Evolutionary conservation across 53 echinoderm and acorn worm species (phyloP).

Genomic region (Echinarachnius parma): DNA sequence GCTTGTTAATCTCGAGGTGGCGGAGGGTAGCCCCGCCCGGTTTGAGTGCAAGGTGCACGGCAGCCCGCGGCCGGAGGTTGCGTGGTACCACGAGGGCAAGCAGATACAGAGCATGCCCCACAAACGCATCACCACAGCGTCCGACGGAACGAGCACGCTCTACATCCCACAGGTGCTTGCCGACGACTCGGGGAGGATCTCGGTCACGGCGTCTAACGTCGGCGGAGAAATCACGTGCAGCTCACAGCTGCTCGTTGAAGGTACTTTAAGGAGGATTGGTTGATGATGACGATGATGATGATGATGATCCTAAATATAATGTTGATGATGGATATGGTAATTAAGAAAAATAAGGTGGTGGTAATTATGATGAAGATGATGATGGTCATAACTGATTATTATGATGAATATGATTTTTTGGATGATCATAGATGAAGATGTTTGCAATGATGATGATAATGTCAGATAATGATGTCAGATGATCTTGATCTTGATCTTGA

Average conservation of each 20-base stretch:
- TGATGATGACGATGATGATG: constrained; percentile 1
- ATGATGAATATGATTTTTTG: too few species aligned
- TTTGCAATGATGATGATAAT: too few species aligned
- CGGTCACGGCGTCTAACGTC: constrained; percentile 89
- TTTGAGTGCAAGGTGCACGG: constrained; percentile 98
- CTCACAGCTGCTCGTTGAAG: constrained; percentile 85
- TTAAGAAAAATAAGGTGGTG: constrained; percentile 5
- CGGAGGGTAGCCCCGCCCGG: constrained; percentile 91
- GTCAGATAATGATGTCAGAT: too few species aligned
- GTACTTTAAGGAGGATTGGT: too few species aligned
- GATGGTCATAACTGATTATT: too few species aligned
- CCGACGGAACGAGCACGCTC: constrained; percentile 79
- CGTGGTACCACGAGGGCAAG: constrained; percentile 87
- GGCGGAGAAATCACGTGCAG: constrained; percentile 81
- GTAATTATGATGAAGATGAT: constrained; percentile 1
- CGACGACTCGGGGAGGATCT: constrained; percentile 88
- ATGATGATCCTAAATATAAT: constrained; percentile 18
- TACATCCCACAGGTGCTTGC: constrained; percentile 92
- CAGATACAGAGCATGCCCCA: constrained; percentile 87
- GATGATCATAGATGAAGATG: too few species aligned
- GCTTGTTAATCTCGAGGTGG: constrained; percentile 92
- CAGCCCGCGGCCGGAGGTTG: constrained; percentile 90
- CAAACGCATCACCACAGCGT: constrained; percentile 67
- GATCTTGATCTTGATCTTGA: too few species aligned
- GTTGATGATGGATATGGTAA: not conserved